Evolutionary conservation across 1,140 invertebrate species (phyloP), one percentile per base, ranked within the genome.

Genomic region (Apocrypta bakeri): DNA sequence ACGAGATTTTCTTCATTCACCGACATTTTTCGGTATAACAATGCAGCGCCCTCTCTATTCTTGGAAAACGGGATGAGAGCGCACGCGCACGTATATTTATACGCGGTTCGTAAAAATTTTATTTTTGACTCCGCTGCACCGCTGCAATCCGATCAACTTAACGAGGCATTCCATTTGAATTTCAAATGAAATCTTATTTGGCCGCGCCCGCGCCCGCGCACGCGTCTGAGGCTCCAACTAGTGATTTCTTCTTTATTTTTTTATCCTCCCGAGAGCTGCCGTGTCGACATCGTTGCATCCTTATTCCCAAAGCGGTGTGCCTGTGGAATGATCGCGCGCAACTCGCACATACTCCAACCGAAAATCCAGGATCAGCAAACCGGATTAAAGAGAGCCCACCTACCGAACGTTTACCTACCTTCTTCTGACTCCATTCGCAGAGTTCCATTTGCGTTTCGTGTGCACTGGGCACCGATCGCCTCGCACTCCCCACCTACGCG

Each of bases 131-230:
- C 17, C 21, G 3, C 64, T 14, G 12, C 24, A 66, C 27, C 24
- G 1, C 11, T 25, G 31, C 27, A 7, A 77, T 82, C 42, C 29
- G 64, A 71, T 82, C 27, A 71, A 69, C 24, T 69, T 48, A 66
- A 69, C 63, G 42, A 69, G n/a, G n/a, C 31, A 61, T 29, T 64
- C 40, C 1, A 73, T 42, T 31, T 42, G 68, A 82, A 82, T 73
- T 73, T 73, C 29, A 78, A 82, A 77, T 78, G 56, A 42, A 78
- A 73, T 72, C 74, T 77, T 76, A 68, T 75, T 81, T 27, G 21
- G 37, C 25, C 9, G 61, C 56, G 29, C n/a, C 0, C 25, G 25
- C 25, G 27, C 66, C 25, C 25, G 27, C 14, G 40, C 33, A n/a
- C n/a, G n/a, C n/a, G n/a, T n/a, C n/a, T n/a, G n/a, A n/a, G n/a